Conservation (phyloP, 2,797 vertebrate species). For the Cheirogaleus major region DNA sequence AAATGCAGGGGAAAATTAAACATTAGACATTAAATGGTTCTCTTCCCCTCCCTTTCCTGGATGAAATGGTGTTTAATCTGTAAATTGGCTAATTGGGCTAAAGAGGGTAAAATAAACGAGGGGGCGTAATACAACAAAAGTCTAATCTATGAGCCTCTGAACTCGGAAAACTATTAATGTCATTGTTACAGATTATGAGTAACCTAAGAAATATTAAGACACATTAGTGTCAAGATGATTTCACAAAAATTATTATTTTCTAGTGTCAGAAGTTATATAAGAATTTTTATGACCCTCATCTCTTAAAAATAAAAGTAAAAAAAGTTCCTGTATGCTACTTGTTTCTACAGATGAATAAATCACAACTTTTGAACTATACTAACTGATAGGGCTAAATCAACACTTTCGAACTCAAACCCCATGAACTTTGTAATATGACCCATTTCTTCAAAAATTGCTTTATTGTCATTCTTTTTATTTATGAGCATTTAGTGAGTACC, state of each 20-base stretch:
- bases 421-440: not conserved
- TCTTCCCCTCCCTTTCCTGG: not conserved
- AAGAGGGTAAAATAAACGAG: not conserved
- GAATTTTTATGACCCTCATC: not conserved
- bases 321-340: not conserved
- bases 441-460: not conserved
- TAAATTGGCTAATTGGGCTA: not conserved
- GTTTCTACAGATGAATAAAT: not conserved
- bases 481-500: not conserved
- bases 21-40: not conserved
- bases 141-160: not conserved
- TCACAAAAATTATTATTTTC: conserved; percentile 15
- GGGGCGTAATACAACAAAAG: not conserved
- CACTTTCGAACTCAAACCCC: not conserved
- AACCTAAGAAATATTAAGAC: not conserved
- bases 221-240: not conserved
- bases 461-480: not conserved
- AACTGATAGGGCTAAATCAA: not conserved
- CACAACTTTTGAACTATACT: not conserved
- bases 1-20: not conserved
- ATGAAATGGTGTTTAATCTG: not conserved
- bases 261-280: not conserved
- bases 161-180: not conserved
- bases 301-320: not conserved
- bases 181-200: not conserved